phyloP scores from a whole-genome alignment of 1,140 invertebrate genomes.

The Trachelipus rathkii region DNA sequence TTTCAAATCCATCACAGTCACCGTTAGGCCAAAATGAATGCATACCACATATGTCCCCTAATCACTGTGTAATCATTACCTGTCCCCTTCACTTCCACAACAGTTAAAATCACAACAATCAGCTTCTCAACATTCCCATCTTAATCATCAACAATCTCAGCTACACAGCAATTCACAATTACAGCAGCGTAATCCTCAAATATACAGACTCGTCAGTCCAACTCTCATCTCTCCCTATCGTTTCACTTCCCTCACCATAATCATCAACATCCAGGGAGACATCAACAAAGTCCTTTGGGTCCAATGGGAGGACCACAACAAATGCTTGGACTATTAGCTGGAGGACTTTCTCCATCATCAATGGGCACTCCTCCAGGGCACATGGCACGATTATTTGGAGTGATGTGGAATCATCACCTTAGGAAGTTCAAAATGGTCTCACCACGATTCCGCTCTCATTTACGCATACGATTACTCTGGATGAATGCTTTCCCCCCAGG shows the following conservation, averaged over 20 bases:
- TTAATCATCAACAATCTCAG: background rate
- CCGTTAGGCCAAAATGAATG: background rate
- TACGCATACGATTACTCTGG: no score
- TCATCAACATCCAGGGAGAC: background rate
- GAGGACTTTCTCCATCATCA: background rate
- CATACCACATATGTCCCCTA: background rate
- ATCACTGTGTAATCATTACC: no score
- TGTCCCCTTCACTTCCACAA: background rate
- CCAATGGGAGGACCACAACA: background rate
- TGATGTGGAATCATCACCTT: no score
- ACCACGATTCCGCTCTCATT: no score
- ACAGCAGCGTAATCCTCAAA: slow-evolving; percentile 1
- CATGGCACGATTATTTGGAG: background rate
- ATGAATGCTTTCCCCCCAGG: background rate
- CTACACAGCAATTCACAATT: background rate
- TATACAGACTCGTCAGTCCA: no score
- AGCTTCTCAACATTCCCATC: background rate
- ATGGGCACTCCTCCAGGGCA: background rate
- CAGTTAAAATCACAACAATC: background rate
- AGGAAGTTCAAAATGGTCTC: background rate
- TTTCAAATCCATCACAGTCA: background rate
- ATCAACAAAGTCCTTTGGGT: background rate
- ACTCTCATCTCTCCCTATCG: no score
- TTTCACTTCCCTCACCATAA: background rate
- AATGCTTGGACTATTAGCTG: background rate